Evolutionary conservation across 2,113 vertebrate genomes (phyloP).

Genomic region (Saimiri boliviensis): DNA sequence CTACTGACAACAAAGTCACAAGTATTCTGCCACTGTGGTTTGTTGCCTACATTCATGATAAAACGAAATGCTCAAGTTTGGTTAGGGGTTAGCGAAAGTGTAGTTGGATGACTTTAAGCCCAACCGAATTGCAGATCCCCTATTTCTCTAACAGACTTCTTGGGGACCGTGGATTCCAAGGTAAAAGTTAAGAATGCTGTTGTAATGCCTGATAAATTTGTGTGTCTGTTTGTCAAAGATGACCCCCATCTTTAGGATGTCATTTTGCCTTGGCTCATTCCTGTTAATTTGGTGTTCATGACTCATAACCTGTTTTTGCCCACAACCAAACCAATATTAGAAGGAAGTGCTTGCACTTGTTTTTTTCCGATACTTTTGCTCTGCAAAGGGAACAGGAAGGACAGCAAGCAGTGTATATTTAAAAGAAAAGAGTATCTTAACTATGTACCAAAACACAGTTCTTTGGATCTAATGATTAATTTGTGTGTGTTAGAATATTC

Average conservation of each 20-base stretch:
- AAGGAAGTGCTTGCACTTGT: slow-evolving; percentile 77
- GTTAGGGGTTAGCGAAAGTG: background rate
- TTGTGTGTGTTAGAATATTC: background rate
- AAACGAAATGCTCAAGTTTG: slow-evolving; percentile 17
- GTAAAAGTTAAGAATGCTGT: background rate
- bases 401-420: slow-evolving; percentile 71
- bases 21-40: background rate
- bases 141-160: background rate
- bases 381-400: slow-evolving; percentile 79
- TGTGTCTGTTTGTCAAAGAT: background rate
- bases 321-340: slow-evolving; percentile 77
- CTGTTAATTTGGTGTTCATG: slow-evolving; percentile 76
- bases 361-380: slow-evolving; percentile 54
- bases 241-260: slow-evolving; percentile 55
- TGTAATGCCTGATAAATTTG: background rate
- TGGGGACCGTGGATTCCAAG: background rate
- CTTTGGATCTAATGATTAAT: slow-evolving; percentile 61
- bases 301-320: slow-evolving; percentile 86
- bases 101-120: background rate
- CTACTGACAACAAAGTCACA: background rate
- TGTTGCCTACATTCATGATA: background rate
- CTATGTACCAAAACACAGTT: slow-evolving; percentile 35
- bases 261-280: slow-evolving; percentile 62
- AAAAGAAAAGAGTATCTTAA: background rate
- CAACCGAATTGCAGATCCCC: background rate